Base-by-base conservation (phyloP, 2,113 vertebrate species). In the Scatophagus argus region DNA sequence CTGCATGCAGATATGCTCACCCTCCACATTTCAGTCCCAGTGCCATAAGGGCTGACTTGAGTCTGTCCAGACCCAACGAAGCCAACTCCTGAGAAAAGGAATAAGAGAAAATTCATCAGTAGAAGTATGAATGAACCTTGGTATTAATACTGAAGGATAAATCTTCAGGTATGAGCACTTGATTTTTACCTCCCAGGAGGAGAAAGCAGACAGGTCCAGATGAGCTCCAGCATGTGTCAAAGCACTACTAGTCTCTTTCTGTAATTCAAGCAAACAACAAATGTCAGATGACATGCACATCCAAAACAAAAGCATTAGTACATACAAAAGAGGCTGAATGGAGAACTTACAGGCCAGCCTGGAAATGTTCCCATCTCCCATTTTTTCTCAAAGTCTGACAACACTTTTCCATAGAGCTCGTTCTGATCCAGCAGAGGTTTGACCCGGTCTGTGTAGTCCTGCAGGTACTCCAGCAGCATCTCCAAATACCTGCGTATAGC, bases 181-280 rank as follows among this genome's bases (percentile, higher is more conserved):
- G 1, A 4, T 58, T 44, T 44, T 82, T 91, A 99, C 98, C 96
- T 99, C 98, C 98, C 98, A 99, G 3, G 98, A 99, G 2, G 98
- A 99, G 77, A 99, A 99, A 0, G 98, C 98, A 0, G 98, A 99
- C n/a, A 99, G 96, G 87, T 99, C 98, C 91, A 99, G 90, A 89
- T 99, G 98, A 88, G 98, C 98, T 82, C 98, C 98, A 2, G 97
- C 96, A 0, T 99, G 98, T 12, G 98, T 99, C 86, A 99, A 87
- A 6, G 98, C 98, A 19, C 98, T 99, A 79, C 98, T 99, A 0
- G 98, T 96, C 90, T 99, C 97, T 98, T 98, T 99, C 98, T 99
- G 84, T 16, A 51, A 5, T n/a, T 39, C 39, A 81, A 59, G 41
- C 21, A 58, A 51, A 34, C 6, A 5, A 8, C 11, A 59, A 31